phyloP scores from a whole-genome alignment of 2,113 vertebrate species.

The Malurus cyaneus region DNA sequence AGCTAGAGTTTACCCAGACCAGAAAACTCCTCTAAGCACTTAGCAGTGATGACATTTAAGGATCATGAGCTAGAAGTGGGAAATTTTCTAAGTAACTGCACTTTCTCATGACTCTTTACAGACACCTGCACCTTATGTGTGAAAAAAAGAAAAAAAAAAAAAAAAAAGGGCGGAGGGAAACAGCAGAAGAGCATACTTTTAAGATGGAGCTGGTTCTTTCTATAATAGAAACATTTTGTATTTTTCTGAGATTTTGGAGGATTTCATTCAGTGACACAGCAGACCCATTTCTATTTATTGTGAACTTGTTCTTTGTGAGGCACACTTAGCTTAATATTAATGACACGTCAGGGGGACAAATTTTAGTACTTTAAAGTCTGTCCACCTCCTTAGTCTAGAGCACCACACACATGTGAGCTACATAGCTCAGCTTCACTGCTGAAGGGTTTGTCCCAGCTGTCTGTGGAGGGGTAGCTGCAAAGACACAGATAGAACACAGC shows the following conservation, averaged over 20 bases:
- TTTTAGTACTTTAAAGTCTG: neutral
- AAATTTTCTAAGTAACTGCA: neutral
- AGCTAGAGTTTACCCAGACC: neutral
- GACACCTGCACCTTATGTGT: neutral
- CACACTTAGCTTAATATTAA: neutral
- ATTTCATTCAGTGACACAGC: neutral
- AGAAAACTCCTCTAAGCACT: neutral
- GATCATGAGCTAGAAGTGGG: neutral
- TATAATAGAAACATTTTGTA: neutral
- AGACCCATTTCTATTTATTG: neutral
- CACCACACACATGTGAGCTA: neutral
- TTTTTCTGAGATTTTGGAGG: neutral
- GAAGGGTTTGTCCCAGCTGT: neutral
- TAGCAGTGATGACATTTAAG: neutral
- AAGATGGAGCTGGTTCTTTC: neutral
- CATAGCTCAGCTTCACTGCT: neutral
- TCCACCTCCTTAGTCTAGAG: neutral
- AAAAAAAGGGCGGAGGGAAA: accelerated
- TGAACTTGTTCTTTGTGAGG: neutral
- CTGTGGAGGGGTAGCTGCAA: neutral
- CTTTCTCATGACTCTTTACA: neutral
- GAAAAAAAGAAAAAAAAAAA: neutral
- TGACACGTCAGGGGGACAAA: neutral
- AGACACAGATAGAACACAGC: neutral
- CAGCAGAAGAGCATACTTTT: neutral